Evolutionary conservation across 2,888 invertebrate species (phyloP), one percentile per base, ranked within the genome.

Genomic region (Pterostichus madidus): DNA sequence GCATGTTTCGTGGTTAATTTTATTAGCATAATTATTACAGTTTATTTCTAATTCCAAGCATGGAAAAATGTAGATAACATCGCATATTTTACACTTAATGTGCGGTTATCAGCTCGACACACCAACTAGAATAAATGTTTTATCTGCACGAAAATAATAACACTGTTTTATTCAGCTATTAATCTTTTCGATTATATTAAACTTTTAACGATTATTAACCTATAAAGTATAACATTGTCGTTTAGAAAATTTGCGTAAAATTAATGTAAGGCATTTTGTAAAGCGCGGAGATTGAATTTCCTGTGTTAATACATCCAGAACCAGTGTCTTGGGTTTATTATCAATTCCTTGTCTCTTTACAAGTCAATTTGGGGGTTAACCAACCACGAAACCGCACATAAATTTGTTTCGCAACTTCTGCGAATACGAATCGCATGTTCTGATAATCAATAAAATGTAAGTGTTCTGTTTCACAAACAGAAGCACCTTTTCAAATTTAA

Each of bases 301-400:
- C 59, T 59, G 7, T 49, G 49, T 71, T 71, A 71, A 71, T 71
- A 46, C 49, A 31, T 46, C 46, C 71, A 8, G 46, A 59, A 24
- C 59, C 31, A 17, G 24, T 59, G 59, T 59, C 59, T 59, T 6
- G 8, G 35, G 39, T 71, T 24, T 71, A 71, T 71, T 68, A 68
- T 68, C 44, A 68, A 68, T 35, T 68, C 68, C 68, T 68, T 68
- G 68, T 68, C 39, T 53, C 68, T 68, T 59, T 68, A 68, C 68
- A 68, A 68, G 68, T 68, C 68, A 68, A 68, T 68, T 68, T 68
- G 13, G 44, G 8, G 44, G 35, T 44, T 68, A 68, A 68, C 68
- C 35, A 68, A 68, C 68, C 68, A 35, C 13, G 35, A 39, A 68
- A 68, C 68, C 68, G 44, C 68, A 68, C 35, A 68, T 68, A 68